Conservation (phyloP, 2,797 vertebrate species). For the Phrynocephalus guinanensis region DNA sequence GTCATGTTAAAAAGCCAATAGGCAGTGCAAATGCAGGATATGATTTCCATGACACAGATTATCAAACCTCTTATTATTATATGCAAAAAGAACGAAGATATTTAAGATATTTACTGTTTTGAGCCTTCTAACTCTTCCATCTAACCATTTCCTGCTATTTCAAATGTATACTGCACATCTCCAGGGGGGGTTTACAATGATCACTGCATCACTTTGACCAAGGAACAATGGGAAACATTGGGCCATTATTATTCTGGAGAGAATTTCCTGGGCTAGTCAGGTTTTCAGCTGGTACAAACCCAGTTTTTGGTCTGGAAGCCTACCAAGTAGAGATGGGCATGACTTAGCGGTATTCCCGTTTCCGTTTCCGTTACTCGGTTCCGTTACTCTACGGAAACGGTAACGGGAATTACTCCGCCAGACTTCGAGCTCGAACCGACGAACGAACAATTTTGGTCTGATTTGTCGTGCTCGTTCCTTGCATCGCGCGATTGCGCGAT, state of each 20-base stretch:
- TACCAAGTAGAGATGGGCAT: too few species aligned
- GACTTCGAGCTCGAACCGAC: too few species aligned
- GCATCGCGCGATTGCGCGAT: too few species aligned
- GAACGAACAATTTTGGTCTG: too few species aligned
- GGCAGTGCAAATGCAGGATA: not conserved
- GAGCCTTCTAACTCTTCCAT: conserved; percentile 14
- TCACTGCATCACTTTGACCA: not conserved
- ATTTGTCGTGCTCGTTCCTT: too few species aligned
- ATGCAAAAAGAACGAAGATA: not conserved
- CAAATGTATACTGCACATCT: conserved; percentile 6
- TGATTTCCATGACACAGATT: conserved; percentile 19
- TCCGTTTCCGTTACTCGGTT: too few species aligned
- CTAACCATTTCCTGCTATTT: conserved; percentile 18
- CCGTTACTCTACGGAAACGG: too few species aligned
- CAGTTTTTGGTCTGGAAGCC: not conserved
- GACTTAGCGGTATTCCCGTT: too few species aligned
- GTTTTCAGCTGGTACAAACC: conserved; percentile 7
- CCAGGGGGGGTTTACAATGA: conserved; percentile 5
- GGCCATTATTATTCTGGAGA: conserved; percentile 2
- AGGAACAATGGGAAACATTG: not conserved
- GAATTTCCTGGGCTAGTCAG: not conserved
- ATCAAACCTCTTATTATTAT: not conserved
- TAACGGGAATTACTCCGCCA: too few species aligned
- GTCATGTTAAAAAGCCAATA: not conserved
- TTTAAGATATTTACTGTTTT: conserved; percentile 19